Base-by-base conservation (phyloP, 2,888 invertebrate genomes). In the Sacculina carcini region DNA sequence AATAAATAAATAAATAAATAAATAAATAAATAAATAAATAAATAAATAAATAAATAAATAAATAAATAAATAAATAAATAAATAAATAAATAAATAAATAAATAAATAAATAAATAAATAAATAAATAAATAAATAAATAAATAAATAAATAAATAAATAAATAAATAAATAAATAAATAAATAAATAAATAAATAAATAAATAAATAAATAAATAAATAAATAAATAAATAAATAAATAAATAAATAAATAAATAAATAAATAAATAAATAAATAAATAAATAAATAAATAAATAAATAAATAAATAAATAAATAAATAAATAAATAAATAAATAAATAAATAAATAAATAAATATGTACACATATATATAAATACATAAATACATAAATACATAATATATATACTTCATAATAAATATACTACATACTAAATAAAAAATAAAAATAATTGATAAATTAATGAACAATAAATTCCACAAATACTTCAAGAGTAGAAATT, bases 391-490 rank as follows among this genome's bases (percentile, higher is more conserved):
- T 26, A 26, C 34, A 26, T 10, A 38, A 48, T 48, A 52, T 52
- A 52, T 52, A 50, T 52, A 52, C 50, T 50, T 52, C 42, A 42
- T 50, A 42, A 52, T 42, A 52, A 28, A 52, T 42, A 52, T 50
- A 52, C 42, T 49, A 52, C 36, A 52, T 34, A 52, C 34, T 50
- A 50, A 52, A 50, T 50, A 50, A 40, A 50, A 50, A 50, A 52
- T 50, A 42, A 50, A 52, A 48, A 49, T n/a, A n/a, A n/a, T n/a
- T n/a, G n/a, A n/a, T n/a, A n/a, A n/a, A n/a, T n/a, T n/a, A n/a
- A n/a, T n/a, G n/a, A n/a, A n/a, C n/a, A n/a, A n/a, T n/a, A n/a
- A n/a, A n/a, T n/a, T n/a, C n/a, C n/a, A n/a, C n/a, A n/a, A n/a
- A n/a, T n/a, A n/a, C n/a, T n/a, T n/a, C n/a, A n/a, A n/a, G n/a